Evolutionary conservation across 2,888 invertebrate genomes (phyloP).

Genomic region (Lapara coniferarum): DNA sequence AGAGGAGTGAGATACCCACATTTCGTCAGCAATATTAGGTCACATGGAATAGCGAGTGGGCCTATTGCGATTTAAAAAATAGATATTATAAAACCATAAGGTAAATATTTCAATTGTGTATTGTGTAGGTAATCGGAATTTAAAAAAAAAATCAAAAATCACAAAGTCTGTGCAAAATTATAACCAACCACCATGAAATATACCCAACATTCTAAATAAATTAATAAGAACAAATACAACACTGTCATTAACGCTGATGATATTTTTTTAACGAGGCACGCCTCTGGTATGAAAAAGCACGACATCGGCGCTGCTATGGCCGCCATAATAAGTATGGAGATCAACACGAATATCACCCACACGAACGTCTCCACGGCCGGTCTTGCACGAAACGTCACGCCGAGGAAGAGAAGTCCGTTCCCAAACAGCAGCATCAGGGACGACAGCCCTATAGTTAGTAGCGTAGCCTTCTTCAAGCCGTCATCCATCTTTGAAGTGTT

Average conservation of each 20-base stretch:
- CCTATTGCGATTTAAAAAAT: no score
- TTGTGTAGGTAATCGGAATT: background rate
- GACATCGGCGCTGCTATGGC: slow-evolving; percentile 42
- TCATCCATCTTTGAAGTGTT: slow-evolving; percentile 35
- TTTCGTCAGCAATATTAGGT: no score
- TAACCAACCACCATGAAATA: slow-evolving; percentile 54
- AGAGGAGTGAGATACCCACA: no score
- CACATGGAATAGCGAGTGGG: no score
- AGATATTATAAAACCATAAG: background rate
- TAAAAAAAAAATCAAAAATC: background rate
- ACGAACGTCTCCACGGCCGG: slow-evolving; percentile 33
- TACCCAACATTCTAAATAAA: slow-evolving; percentile 54
- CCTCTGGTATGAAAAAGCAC: slow-evolving; percentile 48
- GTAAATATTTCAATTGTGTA: no score
- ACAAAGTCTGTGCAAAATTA: slow-evolving; percentile 38
- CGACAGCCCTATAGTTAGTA: slow-evolving; percentile 44
- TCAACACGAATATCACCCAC: slow-evolving; percentile 42
- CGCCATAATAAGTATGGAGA: slow-evolving; percentile 36
- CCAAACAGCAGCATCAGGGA: slow-evolving; percentile 45
- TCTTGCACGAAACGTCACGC: slow-evolving; percentile 31
- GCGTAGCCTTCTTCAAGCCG: slow-evolving; percentile 44
- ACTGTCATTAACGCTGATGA: slow-evolving; percentile 36
- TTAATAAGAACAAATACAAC: slow-evolving; percentile 34
- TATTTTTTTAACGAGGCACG: slow-evolving; percentile 49
- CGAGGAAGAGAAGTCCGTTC: slow-evolving; percentile 46